Base-by-base conservation (phyloP, 1,140 invertebrate genomes). In the Leptinotarsa defecta region DNA sequence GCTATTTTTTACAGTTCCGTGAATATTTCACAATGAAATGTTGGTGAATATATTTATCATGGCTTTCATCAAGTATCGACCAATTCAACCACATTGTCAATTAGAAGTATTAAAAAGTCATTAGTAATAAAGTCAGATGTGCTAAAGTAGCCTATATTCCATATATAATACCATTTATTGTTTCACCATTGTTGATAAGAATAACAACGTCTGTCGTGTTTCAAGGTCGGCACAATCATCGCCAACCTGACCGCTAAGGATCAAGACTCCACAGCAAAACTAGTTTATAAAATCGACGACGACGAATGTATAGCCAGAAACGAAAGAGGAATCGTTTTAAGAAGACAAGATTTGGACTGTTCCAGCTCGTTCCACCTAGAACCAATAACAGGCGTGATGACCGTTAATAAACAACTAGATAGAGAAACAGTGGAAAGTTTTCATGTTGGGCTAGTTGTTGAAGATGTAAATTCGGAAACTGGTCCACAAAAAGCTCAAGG, bases 381-480 rank as follows among this genome's bases (percentile, higher is more conserved):
- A 81, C 85, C 93, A 4, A 87, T 92, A 0, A 92, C 94, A 79
- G 95, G 95, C 1, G 86, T 91, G 20, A 83, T 96, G 0, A 90
- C 89, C 34, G 85, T 91, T 0, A 86, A 89, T 1, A 91, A 89
- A 83, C 81, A 91, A 22, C 81, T 98, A 13, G 96, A 97, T 84
- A 87, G 96, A 77, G 96, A 98, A 87, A 90, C 90, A 82, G 91
- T 96, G 1, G 95, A 97, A 85, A 90, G 88, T 3, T 91, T 97
- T 13, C 91, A 91, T 80, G 83, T 97, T 8, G 89, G 90, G 0
- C 83, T 97, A 2, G 87, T 91, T 13, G 95, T 96, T 0, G 93
- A 96, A 87, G 96, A 98, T 86, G 87, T 95, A 74, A 95, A 93
- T 0, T 92, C 94, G 0, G 88, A 92, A 27, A 93, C 90, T 69